These are phyloP conservation scores for Synergus japonicus DNA, from an alignment of 2,888 invertebrate genomes.

Conservation along the genomic window DNA sequence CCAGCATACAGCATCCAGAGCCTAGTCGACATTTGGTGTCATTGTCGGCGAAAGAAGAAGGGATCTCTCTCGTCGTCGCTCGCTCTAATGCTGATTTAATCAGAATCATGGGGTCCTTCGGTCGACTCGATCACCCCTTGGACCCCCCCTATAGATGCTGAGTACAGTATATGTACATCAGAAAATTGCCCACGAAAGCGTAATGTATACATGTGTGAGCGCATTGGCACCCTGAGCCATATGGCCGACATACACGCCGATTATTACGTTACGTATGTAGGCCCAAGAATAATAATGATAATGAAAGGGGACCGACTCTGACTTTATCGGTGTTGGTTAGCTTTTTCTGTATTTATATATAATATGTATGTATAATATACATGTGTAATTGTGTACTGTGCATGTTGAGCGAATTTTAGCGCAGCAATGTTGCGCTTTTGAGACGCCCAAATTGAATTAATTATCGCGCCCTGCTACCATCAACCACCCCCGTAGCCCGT, in stretches of 20 bases:
- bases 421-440: conserved; percentile 74
- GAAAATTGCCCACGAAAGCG: neutral
- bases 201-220: conserved; percentile 43
- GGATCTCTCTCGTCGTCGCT: conserved; percentile 60
- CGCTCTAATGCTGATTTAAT: conserved; percentile 76
- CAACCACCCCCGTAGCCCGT: conserved; percentile 47
- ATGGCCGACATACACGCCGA: conserved; percentile 75
- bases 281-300: conserved; percentile 71
- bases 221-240: conserved; percentile 64
- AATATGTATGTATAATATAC: neutral
- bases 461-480: conserved; percentile 66
- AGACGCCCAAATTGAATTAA: conserved; percentile 75
- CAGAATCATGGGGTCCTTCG: conserved; percentile 64
- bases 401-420: conserved; percentile 43
- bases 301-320: conserved; percentile 52
- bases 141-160: conserved; percentile 35
- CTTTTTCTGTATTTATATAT: neutral
- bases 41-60: conserved; percentile 62
- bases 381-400: neutral
- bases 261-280: conserved; percentile 77
- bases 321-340: conserved; percentile 46
- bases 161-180: neutral
- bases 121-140: conserved; percentile 44
- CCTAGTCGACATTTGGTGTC: conserved; percentile 74
- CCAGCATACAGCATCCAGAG: conserved; percentile 20